Conservation (phyloP, 2,888 invertebrate genomes). For the Clanis bilineata region DNA sequence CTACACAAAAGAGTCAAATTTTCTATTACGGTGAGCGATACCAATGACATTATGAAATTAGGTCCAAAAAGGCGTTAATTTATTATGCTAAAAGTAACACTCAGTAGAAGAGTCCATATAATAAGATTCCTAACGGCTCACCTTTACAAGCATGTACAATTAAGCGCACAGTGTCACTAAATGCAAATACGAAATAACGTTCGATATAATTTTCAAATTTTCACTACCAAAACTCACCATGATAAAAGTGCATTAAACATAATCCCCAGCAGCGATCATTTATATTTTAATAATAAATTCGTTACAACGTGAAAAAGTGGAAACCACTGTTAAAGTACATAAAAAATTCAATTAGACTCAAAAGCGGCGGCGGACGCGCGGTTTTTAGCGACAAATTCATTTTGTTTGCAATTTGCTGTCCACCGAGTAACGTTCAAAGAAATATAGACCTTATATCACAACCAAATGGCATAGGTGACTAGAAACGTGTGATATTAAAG, state of each 20-base stretch:
- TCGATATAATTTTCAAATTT: no score
- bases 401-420: conserved; percentile 4
- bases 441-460: conserved; percentile 37
- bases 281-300: conserved; percentile 12
- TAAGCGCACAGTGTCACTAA: no score
- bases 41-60: no score
- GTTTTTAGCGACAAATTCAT: conserved; percentile 60
- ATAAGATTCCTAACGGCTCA: no score
- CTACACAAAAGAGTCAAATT: no score
- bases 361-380: conserved; percentile 41
- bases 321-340: conserved; percentile 43
- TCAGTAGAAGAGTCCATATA: no score
- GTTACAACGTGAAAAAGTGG: conserved; percentile 30
- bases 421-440: conserved; percentile 16
- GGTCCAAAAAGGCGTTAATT: no score
- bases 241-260: neutral
- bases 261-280: neutral
- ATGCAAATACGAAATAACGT: no score
- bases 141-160: no score
- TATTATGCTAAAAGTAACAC: no score
- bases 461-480: neutral
- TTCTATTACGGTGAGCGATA: no score
- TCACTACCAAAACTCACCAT: neutral
- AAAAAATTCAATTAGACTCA: conserved; percentile 67
- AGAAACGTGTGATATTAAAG: conserved; percentile 31